A percentile compares a stretch with the other conserved stretches of the same genome.
These are phyloP conservation scores for Tachina grossa DNA, from an alignment of 2,888 invertebrate species.

Conservation along the genomic window DNA sequence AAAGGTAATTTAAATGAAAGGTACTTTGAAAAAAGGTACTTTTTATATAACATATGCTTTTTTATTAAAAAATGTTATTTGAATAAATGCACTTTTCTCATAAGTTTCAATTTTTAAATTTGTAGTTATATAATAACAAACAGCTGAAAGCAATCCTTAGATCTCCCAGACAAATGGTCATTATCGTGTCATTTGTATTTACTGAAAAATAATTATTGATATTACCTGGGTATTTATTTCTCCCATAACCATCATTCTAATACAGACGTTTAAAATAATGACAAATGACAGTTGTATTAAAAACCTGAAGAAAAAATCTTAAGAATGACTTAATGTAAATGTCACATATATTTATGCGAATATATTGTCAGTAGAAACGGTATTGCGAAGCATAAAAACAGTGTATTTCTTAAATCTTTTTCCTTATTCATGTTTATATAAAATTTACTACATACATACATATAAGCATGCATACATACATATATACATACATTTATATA, in stretches of 20 bases:
- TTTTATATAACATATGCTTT: no score
- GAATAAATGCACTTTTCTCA: background rate
- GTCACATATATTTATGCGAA: background rate
- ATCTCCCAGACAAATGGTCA: background rate
- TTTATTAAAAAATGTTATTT: no score
- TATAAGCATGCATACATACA: no score
- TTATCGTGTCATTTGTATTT: constrained; percentile 29
- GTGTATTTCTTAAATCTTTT: background rate
- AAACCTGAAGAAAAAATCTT: background rate
- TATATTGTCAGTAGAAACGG: background rate
- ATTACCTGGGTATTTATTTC: constrained; percentile 15
- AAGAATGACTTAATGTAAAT: constrained; percentile 21
- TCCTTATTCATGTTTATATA: constrained; percentile 12
- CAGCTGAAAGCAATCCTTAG: constrained; percentile 13
- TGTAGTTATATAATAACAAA: background rate
- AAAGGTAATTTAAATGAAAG: background rate
- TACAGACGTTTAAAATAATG: constrained; percentile 36
- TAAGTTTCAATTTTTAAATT: background rate
- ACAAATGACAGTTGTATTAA: constrained; percentile 40
- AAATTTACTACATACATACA: background rate
- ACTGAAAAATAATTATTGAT: background rate
- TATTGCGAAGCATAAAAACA: constrained; percentile 2
- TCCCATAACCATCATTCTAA: constrained; percentile 15
- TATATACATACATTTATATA: background rate
- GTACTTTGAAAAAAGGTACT: background rate